These are phyloP conservation scores for Gandaritis pyraliata DNA, from an alignment of 2,888 invertebrate species.

Conservation along the genomic window DNA sequence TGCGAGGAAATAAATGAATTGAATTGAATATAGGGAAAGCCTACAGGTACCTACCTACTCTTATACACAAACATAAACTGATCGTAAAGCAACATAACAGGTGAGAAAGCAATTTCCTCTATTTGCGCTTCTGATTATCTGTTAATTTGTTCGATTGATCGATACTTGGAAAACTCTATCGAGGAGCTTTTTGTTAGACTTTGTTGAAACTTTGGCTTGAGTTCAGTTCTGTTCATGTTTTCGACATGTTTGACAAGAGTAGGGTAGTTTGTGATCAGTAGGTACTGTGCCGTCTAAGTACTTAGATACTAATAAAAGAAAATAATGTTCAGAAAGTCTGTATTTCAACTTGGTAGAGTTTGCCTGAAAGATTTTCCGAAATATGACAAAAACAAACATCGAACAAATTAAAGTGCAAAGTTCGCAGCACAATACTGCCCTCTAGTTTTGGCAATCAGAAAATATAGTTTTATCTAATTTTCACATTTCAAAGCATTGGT, in stretches of 20 bases:
- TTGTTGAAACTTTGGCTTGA: conserved; percentile 7
- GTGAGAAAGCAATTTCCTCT: conserved; percentile 2
- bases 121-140: not conserved
- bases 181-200: conserved; percentile 9
- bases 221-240: conserved; percentile 7
- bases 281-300: not conserved
- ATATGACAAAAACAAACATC: too few relatives aligned
- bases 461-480: not conserved
- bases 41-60: not conserved
- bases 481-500: conserved; percentile 45
- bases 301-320: not conserved
- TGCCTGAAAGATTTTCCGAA: not conserved
- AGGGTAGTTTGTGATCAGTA: not conserved
- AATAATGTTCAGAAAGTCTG: not conserved
- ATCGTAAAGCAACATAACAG: not conserved
- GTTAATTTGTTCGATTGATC: conserved; percentile 8
- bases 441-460: not conserved
- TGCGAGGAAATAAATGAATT: too few relatives aligned
- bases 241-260: conserved; percentile 10
- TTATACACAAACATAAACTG: not conserved
- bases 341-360: not conserved
- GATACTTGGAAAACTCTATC: conserved; percentile 1
- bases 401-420: too few relatives aligned
- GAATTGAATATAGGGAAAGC: too few relatives aligned
- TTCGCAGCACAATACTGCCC: too few relatives aligned